Base-by-base conservation (phyloP, 2,888 invertebrate species). In the Eupithecia pulchellata region DNA sequence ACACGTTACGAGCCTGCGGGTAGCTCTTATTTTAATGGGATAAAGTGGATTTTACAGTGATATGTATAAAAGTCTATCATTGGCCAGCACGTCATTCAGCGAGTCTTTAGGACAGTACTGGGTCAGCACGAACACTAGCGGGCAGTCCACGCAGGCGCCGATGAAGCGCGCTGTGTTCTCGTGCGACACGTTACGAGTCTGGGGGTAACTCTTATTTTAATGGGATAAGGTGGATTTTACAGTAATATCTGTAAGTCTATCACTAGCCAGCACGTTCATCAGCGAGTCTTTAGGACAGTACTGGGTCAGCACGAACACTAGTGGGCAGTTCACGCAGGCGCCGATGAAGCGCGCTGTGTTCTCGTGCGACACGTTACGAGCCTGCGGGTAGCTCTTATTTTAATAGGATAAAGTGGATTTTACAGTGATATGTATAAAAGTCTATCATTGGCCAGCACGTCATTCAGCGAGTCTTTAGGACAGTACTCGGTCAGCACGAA, bases 311-410 rank as follows among this genome's bases (percentile, higher is more conserved):
- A 98, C 96, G 30, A 98, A 95, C 60, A 97, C 97, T 0, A 97
- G 96, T 0, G 96, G 96, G 67, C 97, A 96, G 84, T 98, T 98
- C 47, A 98, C 96, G 87, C 98, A 98, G 0, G 98, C 97, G n/a
- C 98, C 98, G 74, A 98, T 96, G 84, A 98, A 97, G 29, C 97
- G 95, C 0, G 97, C 97, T 0, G 98, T 97, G 86, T 98, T 98
- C 89, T 98, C 98, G 81, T 98, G 98, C 1, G 97, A 97, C 0
- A 98, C 96, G 86, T 98, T 98, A 55, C 98, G 95, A 25, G 97
- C 96, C 97, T 97, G 78, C 3, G 20, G 34, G 20, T 2, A 47
- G 30, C 34, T 60, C n/a, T 32, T 60, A 25, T 60, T n/a, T 34
- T 32, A 60, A 30, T 11, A n/a, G 1, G 5, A n/a, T 32, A 58